A percentile compares a stretch with the other conserved stretches of the same genome.
phyloP scores from a whole-genome alignment of 2,797 vertebrate genomes.

The Meriones psammophilus region DNA sequence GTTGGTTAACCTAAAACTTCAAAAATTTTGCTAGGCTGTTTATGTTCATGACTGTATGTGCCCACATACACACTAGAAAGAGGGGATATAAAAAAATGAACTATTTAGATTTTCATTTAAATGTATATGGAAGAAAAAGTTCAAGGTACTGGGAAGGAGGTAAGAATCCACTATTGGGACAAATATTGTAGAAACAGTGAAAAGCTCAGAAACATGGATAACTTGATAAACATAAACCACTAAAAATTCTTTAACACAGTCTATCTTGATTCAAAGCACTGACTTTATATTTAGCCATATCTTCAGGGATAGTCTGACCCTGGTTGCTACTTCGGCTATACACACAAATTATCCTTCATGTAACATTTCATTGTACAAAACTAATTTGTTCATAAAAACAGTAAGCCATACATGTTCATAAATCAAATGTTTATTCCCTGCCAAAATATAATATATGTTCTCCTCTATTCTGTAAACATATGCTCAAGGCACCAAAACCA shows the following conservation, averaged over 20 bases:
- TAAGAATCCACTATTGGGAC: neutral
- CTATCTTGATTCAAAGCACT: neutral
- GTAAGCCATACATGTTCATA: neutral
- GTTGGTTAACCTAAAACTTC: neutral
- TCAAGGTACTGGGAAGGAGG: neutral
- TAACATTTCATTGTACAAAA: slow-evolving; percentile 54
- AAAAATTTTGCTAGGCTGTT: neutral
- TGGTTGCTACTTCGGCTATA: neutral
- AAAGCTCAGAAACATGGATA: neutral
- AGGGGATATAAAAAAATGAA: neutral
- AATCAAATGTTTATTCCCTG: slow-evolving; percentile 66
- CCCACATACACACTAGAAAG: fast-evolving
- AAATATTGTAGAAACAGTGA: neutral
- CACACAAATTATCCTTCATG: slow-evolving; percentile 19
- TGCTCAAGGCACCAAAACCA: slow-evolving; percentile 48
- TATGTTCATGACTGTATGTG: neutral
- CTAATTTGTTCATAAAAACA: slow-evolving; percentile 53
- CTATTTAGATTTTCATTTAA: neutral
- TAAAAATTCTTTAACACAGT: neutral
- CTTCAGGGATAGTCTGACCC: neutral
- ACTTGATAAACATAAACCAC: neutral
- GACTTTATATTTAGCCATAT: neutral
- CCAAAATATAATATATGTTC: slow-evolving; percentile 49
- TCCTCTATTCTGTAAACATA: slow-evolving; percentile 48
- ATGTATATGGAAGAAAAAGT: neutral